These are phyloP conservation scores for Nomada fucata DNA, from an alignment of 2,888 invertebrate genomes.

Conservation along the genomic window DNA sequence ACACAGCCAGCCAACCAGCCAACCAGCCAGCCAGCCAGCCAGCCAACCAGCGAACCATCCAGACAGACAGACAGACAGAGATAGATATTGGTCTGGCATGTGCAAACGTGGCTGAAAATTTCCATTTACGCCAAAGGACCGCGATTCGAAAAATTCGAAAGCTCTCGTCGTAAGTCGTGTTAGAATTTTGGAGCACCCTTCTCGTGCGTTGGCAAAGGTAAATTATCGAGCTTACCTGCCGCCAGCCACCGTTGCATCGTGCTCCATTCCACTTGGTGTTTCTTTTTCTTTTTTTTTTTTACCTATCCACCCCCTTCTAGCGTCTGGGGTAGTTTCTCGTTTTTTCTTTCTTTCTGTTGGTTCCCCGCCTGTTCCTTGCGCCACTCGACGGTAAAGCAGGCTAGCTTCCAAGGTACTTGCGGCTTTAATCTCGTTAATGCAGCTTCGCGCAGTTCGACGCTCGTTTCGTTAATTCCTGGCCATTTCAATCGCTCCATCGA, in stretches of 20 bases:
- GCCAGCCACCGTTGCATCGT: background rate
- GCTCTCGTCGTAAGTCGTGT: background rate
- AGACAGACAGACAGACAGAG: background rate
- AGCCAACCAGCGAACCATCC: too few relatives aligned
- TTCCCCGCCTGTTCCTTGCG: conserved; percentile 7
- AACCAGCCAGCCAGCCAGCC: too few relatives aligned
- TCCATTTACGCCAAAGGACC: background rate
- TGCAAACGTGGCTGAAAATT: background rate
- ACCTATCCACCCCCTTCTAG: background rate
- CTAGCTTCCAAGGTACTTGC: conserved; percentile 47
- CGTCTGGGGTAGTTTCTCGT: background rate
- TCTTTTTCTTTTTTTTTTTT: background rate
- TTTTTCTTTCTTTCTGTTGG: conserved; percentile 6
- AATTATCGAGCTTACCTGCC: conserved; percentile 19
- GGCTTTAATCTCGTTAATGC: conserved; percentile 67
- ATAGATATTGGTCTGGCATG: background rate
- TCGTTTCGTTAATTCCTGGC: conserved; percentile 63
- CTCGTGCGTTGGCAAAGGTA: background rate
- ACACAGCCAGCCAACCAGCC: too few relatives aligned
- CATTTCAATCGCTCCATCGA: conserved; percentile 60
- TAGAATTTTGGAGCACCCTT: conserved; percentile 27
- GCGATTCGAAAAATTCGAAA: conserved; percentile 17
- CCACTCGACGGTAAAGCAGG: conserved; percentile 21
- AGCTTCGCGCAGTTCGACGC: conserved; percentile 49
- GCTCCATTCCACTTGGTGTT: background rate